Base-by-base conservation (phyloP, 2,797 vertebrate genomes). In the Pantherophis alleghaniensis region DNA sequence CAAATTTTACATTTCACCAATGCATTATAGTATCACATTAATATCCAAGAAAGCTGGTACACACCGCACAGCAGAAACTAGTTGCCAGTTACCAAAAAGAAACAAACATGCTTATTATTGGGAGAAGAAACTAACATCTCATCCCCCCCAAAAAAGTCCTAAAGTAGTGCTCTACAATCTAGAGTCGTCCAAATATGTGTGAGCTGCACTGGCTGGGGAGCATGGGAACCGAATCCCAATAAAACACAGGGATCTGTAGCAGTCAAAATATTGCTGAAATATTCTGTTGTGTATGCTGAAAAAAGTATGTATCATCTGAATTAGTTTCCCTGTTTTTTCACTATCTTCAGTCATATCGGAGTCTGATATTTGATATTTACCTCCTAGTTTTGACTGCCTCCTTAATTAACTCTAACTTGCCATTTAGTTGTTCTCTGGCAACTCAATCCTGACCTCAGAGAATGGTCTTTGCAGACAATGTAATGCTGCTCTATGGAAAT, bases 11-110 rank as follows among this genome's bases (percentile, higher is more conserved):
- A 37, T 37, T 37, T 37, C 37, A 37, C 2, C 37, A 37, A 37
- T 37, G 37, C 37, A 37, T 87, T 63, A 37, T 74, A 37, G 7
- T 74, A 93, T 37, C 28, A 24, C 9, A 24, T 79, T n/a, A 79
- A 37, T 79, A 74, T 51, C 55, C 32, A 47, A 26, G 56, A 95
- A 94, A 96, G 69, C 13, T 2, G 32, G 66, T 93, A 92, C 26
- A 12, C 20, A 92, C 12, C 86, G 7, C 11, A 42, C 87, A 91
- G 91, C 79, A 83, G 4, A 83, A 83, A 83, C 74, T 79, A 79
- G 18, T 42, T 42, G 74, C 74, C 9, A 24, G 74, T 24, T 47
- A 47, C 74, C 18, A 47, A 47, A 83, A 83, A 47, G 20, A 47
- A 83, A 83, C 20, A 16, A 88, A 69, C 0, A 12, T 2, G 55